Base-by-base conservation (phyloP, 1,140 invertebrate genomes). In the Bombyx mandarina region DNA sequence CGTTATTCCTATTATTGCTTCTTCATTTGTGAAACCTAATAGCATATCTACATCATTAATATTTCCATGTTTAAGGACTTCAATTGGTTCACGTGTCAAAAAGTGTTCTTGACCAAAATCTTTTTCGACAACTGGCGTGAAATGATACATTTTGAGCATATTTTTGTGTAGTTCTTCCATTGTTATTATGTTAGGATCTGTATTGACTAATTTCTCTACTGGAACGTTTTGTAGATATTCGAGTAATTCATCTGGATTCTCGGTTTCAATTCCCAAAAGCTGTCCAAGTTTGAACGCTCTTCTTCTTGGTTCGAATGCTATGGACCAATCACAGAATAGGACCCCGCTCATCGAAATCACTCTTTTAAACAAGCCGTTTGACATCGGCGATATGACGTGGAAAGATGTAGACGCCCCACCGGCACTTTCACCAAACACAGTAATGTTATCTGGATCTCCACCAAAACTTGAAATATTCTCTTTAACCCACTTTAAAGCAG, bases 401-500 rank as follows among this genome's bases (percentile, higher is more conserved):
- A 73, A 54, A 10, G 60, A 50, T 45, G 59, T 56, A 1, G 71
- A 69, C 0, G 90, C 89, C 9, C 88, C 91, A 3, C 93, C 94
- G 3, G 93, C 90, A 52, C 88, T 90, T 61, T 93, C 91, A 9
- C 94, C 95, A 65, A 95, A 93, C n/a, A 97, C 76, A 0, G 95
- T 96, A 0, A 96, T 90, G 63, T 90, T 89, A 3, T 92, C 72
- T 0, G 92, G 90, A 79, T 94, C 91, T 0, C 94, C 95, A 22
- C 94, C 94, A 73, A 96, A 96, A 8, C 58, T 62, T 0, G 47
- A 62, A n/a, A 85, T 82, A 62, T 86, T 82, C 12, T 64, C 57
- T 18, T 75, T 62, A 0, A 83, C 70, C 79, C 80, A 86, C 53
- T 65, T 63, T 43, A 84, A 64, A 2, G 77, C 81, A n/a, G 72